Base-by-base conservation (phyloP, 92 coral and sea anemone genomes). In the Paragorgia papillata region DNA sequence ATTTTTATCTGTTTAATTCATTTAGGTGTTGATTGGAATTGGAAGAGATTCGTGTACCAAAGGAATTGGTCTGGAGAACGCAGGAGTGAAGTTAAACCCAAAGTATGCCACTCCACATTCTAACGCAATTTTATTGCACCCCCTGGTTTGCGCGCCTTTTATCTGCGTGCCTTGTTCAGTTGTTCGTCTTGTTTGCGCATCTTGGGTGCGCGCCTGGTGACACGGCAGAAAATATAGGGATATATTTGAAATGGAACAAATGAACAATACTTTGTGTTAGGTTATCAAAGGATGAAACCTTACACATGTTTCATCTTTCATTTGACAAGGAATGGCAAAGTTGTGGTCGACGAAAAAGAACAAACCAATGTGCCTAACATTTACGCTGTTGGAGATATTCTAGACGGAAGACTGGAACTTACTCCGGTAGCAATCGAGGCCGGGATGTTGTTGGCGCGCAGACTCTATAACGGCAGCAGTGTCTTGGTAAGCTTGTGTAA, bases 371-470 rank as follows among this genome's bases (percentile, higher is more conserved):
- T 85, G 8, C 85, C 99, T 56, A 87, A 91, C 61, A 89, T 95
- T 43, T 91, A 84, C 68, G 99, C 89, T 59, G 59, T 91, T 54
- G 99, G 99, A 2, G 99, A 95, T 54, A 81, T 95, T 22, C 62
- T 86, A 18, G 93, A 91, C n/a, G 98, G 92, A 27, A 95, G 92
- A 79, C 86, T 95, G 27, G 99, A 95, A 79, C 83, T 95, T 51
- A 95, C 99, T 9, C 99, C 99, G 40, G 97, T 95, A 19, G 99
- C 99, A 7, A 95, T 95, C 35, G 89, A 95, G 57, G 99, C 99
- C 21, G 99, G 99, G 3, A 89, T 75, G 70, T 87, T 95, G 68
- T 69, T 95, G 79, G 90, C 99, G 26, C 85, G 84, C 29, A 82
- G 99, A 24, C 76, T 95, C 21, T 95, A 89, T 73, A 86, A 76